Base-by-base conservation (phyloP, 1,140 invertebrate genomes). In the Eumaeus atala region DNA sequence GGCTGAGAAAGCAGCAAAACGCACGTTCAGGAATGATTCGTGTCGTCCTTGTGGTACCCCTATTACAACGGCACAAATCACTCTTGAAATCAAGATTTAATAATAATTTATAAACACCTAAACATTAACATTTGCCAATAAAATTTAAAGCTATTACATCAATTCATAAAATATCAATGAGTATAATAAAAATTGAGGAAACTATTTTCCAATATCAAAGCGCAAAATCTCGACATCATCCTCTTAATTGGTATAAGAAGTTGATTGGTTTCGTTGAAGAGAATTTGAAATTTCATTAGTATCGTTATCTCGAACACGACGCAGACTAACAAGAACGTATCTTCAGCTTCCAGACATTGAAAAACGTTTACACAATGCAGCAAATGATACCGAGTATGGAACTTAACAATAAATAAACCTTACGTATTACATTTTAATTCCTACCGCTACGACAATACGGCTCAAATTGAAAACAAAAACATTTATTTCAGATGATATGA, bases 261-360 rank as follows among this genome's bases (percentile, higher is more conserved):
- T 64, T 56, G 49, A 77, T 77, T 77, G 65, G 61, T 49, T 69
- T 70, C 67, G 66, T 77, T 72, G 61, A 5, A 61, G 61, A 56
- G 56, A 62, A 64, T 62, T 65, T 63, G 56, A 66, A 68, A 74
- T 69, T 69, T 65, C 71, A 72, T 80, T 77, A 76, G 64, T 63
- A 66, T 76, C 70, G 70, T 77, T 77, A 77, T 73, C 64, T 61
- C 48, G 14, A 60, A 58, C 28, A 59, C 56, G 52, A 59, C 42
- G 60, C 54, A 65, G 60, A 68, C 62, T 64, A 66, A 71, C 61
- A 66, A 68, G 65, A 67, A 66, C 56, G 48, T 56, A 62, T 64
- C 59, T 54, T 53, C 51, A 52, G 47, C 51, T 51, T 35, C n/a
- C 62, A 65, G 68, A 70, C 62, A 55, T 37, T 58, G 57, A 70